phyloP scores from a whole-genome alignment of 92 coral and sea anemone species.

The Isaurus tuberculatus region DNA sequence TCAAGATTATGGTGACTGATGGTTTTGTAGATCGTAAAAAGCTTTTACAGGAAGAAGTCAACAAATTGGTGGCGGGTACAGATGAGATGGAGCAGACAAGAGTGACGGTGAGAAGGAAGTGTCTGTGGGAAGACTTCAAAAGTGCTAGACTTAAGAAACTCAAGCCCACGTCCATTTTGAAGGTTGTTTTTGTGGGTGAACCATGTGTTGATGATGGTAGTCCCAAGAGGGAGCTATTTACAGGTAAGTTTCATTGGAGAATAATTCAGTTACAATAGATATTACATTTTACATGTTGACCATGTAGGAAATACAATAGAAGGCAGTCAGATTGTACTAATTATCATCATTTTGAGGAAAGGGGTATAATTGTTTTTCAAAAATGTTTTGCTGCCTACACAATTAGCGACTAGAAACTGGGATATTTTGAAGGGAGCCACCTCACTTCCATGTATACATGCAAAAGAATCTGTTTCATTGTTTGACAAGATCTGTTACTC shows the following conservation, averaged over 20 bases:
- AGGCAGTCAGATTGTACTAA: slow-evolving; percentile 23
- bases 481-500: not conserved
- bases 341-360: slow-evolving; percentile 9
- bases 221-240: slow-evolving; percentile 22
- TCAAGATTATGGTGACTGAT: slow-evolving; percentile 26
- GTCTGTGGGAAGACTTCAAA: slow-evolving; percentile 63
- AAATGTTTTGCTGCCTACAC: slow-evolving; percentile 16
- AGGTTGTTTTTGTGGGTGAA: slow-evolving; percentile 78
- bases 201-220: slow-evolving; percentile 77
- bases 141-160: slow-evolving; percentile 57
- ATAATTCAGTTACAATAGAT: not conserved
- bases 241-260: slow-evolving; percentile 4
- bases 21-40: slow-evolving; percentile 43
- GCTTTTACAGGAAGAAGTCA: slow-evolving; percentile 50
- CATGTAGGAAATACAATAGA: not conserved
- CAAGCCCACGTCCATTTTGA: slow-evolving; percentile 61
- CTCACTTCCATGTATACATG: not conserved
- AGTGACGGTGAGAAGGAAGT: slow-evolving; percentile 63
- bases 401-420: slow-evolving; percentile 8
- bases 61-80: slow-evolving; percentile 20
- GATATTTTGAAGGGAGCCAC: slow-evolving; percentile 21
- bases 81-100: slow-evolving; percentile 45
- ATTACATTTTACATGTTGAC: not conserved
- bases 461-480: slow-evolving; percentile 2
- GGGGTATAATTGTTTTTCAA: slow-evolving; percentile 10